These are phyloP conservation scores for Anastrepha ludens DNA, from an alignment of 1,140 invertebrate genomes.

Conservation along the genomic window DNA sequence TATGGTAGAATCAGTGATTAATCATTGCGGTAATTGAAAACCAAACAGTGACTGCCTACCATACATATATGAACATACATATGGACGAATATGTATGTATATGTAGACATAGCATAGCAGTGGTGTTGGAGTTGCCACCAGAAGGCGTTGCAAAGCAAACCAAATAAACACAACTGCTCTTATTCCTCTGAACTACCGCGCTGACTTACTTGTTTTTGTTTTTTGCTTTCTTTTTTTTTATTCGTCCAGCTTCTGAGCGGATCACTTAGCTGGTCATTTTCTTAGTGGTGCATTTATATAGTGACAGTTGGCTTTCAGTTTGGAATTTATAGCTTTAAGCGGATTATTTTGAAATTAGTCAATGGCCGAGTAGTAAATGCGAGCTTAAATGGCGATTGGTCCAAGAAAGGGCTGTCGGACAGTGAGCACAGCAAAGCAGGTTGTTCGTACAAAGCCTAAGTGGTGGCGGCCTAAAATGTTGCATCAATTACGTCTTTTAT, in stretches of 20 bases:
- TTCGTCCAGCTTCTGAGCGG: neutral
- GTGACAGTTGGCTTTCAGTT: slow-evolving; percentile 59
- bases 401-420: neutral
- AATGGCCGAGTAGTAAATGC: slow-evolving; percentile 32
- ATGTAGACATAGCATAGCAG: neutral
- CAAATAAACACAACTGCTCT: neutral
- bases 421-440: neutral
- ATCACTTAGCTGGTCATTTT: slow-evolving; percentile 69
- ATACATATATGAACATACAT: neutral
- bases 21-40: slow-evolving; percentile 67
- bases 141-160: neutral
- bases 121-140: slow-evolving; percentile 18
- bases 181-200: neutral
- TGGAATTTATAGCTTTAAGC: slow-evolving; percentile 71
- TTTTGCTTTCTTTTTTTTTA: neutral
- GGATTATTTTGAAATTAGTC: slow-evolving; percentile 62
- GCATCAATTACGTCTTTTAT: neutral
- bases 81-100: neutral
- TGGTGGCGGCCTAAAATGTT: neutral
- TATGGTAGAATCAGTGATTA: slow-evolving; percentile 63
- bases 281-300: slow-evolving; percentile 60
- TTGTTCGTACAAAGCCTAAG: neutral
- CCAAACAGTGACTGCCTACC: slow-evolving; percentile 52
- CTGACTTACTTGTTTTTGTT: neutral
- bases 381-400: slow-evolving; percentile 5